Evolutionary conservation across 1,140 invertebrate species (phyloP), one percentile per base, ranked within the genome.

Genomic region (Metaphire vulgaris): DNA sequence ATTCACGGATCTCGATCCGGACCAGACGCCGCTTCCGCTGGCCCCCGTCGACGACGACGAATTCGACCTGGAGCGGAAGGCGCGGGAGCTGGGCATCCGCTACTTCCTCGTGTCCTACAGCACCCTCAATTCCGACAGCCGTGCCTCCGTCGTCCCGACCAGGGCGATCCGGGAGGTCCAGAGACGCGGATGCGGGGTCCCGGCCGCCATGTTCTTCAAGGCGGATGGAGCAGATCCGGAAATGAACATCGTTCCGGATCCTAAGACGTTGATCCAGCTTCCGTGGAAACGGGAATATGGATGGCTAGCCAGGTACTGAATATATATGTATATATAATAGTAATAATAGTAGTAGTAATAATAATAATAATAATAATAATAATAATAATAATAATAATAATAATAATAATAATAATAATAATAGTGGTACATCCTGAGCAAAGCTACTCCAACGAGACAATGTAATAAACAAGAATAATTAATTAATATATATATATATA

Each of bases 181-280:
- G 69, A 33, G 68, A 15, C 1, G 34, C 30, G 77, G 77, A 32
- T 78, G 77, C 69, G 72, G 72, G n/a, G 65, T 78, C 14, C 56
- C 77, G 1, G 66, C 77, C 1, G 77, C 77, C 12, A 78, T 78
- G 77, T 78, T 78, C 41, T 78, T 75, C 77, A 78, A 78, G 69
- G 68, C 77, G 6, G 72, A 74, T 26, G 77, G 77, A 28, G 73
- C 77, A 29, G 77, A 78, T 66, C 77, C 77, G 21, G 77, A 78
- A n/a, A 75, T 78, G 69, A 76, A 73, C 33, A 28, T 77, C 34
- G 65, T 74, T 1, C 76, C 76, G 2, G 76, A 77, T 56, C 72
- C 76, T 0, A 69, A 33, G 41, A 77, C 72, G 14, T 56, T 78
- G n/a, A 72, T 78, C 21, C 77, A 78, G 73, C 66, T 78, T 66